A percentile compares a stretch with the other conserved stretches of the same genome.
phyloP scores from a whole-genome alignment of 2,797 vertebrate genomes.

The Catamblyrhynchus diadema region DNA sequence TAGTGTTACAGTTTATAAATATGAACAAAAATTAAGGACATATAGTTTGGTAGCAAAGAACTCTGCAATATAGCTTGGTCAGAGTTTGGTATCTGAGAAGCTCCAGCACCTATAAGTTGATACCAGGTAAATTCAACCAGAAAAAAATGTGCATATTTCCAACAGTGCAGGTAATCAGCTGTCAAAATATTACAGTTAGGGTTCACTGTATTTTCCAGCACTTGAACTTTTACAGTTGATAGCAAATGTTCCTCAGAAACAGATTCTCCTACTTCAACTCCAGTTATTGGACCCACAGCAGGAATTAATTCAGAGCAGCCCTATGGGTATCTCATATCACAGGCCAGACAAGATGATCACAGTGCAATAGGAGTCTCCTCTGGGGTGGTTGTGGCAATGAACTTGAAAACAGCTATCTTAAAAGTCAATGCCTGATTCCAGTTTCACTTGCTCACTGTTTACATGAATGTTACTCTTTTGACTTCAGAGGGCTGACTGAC shows the following conservation, averaged over 20 bases:
- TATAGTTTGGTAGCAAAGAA: not conserved
- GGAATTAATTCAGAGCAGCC: conserved; percentile 34
- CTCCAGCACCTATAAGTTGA: not conserved
- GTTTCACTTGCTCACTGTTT: conserved; percentile 18
- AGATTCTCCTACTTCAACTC: not conserved
- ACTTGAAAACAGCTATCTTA: conserved; percentile 51
- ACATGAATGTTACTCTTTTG: not conserved
- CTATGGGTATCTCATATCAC: not conserved
- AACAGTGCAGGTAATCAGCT: conserved; percentile 33
- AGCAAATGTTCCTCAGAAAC: not conserved
- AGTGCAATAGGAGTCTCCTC: not conserved
- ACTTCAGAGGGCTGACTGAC: conserved; percentile 12
- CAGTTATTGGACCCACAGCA: not conserved
- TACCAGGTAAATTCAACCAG: conserved; percentile 5
- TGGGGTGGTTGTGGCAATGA: conserved; percentile 40
- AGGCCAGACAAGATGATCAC: conserved; percentile 27
- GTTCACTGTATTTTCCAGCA: not conserved
- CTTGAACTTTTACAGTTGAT: not conserved
- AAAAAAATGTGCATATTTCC: not conserved
- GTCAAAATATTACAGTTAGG: conserved; percentile 27
- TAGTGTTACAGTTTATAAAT: not conserved
- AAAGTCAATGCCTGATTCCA: not conserved
- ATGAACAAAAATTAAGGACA: not conserved
- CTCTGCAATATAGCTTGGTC: not conserved
- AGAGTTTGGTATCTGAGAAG: not conserved